phyloP scores from a whole-genome alignment of 2,888 invertebrate species.

The Microplitis deprimator region DNA sequence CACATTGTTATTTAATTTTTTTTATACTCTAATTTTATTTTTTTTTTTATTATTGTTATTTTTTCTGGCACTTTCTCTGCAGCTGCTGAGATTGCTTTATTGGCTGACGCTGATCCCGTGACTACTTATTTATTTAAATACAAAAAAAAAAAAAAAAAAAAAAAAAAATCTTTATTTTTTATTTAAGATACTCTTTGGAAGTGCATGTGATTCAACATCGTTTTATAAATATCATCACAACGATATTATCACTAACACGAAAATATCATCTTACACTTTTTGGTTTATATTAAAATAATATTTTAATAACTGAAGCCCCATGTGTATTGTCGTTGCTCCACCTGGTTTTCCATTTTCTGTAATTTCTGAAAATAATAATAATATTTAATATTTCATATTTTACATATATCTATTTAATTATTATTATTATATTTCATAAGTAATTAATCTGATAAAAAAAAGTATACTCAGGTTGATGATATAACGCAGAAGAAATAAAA shows the following conservation, averaged over 20 bases:
- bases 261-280: neutral
- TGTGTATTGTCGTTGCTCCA: neutral
- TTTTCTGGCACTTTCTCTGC: neutral
- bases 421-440: neutral
- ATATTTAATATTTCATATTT: neutral
- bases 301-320: neutral
- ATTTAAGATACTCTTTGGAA: neutral
- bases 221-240: neutral
- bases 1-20: neutral
- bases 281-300: neutral
- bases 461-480: constrained; percentile 4
- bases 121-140: neutral
- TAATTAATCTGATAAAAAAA: constrained; percentile 1
- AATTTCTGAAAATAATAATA: neutral
- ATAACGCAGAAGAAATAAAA: constrained; percentile 8
- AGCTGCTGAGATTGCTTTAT: neutral
- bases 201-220: neutral
- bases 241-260: neutral
- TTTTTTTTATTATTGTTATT: neutral
- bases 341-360: neutral
- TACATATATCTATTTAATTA: neutral
- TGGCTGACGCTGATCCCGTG: neutral
- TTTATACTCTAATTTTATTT: neutral
- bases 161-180: neutral
- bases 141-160: neutral